Percentiles rank a stretch among this genome's conserved stretches.
phyloP scores from a whole-genome alignment of 2,888 invertebrate species.

The Cheilosia pagana region DNA sequence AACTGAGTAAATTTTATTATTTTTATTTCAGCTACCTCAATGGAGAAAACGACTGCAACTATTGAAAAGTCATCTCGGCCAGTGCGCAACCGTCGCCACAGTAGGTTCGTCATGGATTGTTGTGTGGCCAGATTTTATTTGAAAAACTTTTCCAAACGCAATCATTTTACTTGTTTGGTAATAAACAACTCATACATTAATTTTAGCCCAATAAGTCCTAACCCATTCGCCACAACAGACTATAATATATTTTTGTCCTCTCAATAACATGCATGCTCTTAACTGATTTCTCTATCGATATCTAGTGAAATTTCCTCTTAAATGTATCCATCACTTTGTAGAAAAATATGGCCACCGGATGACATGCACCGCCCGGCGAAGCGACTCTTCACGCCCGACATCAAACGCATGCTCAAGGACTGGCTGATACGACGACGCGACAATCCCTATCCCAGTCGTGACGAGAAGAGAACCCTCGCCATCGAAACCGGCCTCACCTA shows the following conservation, averaged over 20 bases:
- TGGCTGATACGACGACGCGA: slow-evolving; percentile 90
- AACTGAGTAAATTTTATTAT: not conserved
- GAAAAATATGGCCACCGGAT: slow-evolving; percentile 82
- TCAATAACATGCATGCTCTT: slow-evolving; percentile 29
- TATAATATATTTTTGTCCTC: slow-evolving; percentile 2
- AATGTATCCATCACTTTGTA: slow-evolving; percentile 53
- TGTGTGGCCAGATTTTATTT: slow-evolving; percentile 67
- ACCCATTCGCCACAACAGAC: slow-evolving; percentile 1
- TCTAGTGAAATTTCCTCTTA: not conserved
- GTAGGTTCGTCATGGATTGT: slow-evolving; percentile 85
- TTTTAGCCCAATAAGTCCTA: slow-evolving; percentile 29
- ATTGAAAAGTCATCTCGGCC: slow-evolving; percentile 83
- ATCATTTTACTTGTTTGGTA: slow-evolving; percentile 72
- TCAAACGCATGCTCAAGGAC: slow-evolving; percentile 90
- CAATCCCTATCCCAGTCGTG: slow-evolving; percentile 91
- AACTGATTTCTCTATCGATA: not conserved
- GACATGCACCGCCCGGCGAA: slow-evolving; percentile 87
- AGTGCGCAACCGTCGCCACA: slow-evolving; percentile 89
- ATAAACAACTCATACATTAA: slow-evolving; percentile 64
- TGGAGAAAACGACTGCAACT: slow-evolving; percentile 53
- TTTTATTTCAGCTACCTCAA: slow-evolving; percentile 54
- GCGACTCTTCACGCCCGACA: slow-evolving; percentile 91
- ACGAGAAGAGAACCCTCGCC: slow-evolving; percentile 90
- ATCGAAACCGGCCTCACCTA: slow-evolving; percentile 90
- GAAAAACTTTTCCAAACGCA: slow-evolving; percentile 56